These are phyloP conservation scores for Sus scrofa DNA, from an alignment of 2,113 vertebrate genomes.

Conservation along the genomic window DNA sequence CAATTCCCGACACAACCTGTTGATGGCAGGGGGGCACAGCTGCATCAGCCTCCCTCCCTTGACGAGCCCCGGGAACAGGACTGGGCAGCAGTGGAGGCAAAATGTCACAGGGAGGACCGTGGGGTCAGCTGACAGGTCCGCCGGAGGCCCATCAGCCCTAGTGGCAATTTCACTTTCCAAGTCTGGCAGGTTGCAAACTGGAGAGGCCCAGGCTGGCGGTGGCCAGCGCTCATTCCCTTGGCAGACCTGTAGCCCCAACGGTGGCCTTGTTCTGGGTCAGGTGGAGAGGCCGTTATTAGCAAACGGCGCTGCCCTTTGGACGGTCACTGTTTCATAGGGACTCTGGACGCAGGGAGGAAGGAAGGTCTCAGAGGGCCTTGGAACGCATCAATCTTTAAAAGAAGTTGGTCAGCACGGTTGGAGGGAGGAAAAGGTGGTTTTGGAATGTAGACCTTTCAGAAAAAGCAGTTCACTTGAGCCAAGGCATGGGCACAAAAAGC, in stretches of 20 bases:
- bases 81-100: background rate
- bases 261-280: background rate
- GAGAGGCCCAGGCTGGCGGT: background rate
- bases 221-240: background rate
- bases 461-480: background rate
- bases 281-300: background rate
- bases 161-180: background rate
- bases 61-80: background rate
- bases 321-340: background rate
- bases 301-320: background rate
- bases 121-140: background rate
- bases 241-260: background rate
- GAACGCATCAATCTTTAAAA: conserved; percentile 21
- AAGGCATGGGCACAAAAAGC: background rate
- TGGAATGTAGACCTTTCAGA: background rate
- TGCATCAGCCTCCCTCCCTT: background rate
- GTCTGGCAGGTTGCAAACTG: background rate
- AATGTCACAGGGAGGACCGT: background rate
- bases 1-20: background rate
- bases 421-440: background rate
- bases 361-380: background rate
- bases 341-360: background rate
- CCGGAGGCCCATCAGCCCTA: background rate
- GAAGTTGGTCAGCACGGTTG: background rate
- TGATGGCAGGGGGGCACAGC: background rate